phyloP scores from a whole-genome alignment of 2,888 invertebrate species.

The Habroteleia sp. region DNA sequence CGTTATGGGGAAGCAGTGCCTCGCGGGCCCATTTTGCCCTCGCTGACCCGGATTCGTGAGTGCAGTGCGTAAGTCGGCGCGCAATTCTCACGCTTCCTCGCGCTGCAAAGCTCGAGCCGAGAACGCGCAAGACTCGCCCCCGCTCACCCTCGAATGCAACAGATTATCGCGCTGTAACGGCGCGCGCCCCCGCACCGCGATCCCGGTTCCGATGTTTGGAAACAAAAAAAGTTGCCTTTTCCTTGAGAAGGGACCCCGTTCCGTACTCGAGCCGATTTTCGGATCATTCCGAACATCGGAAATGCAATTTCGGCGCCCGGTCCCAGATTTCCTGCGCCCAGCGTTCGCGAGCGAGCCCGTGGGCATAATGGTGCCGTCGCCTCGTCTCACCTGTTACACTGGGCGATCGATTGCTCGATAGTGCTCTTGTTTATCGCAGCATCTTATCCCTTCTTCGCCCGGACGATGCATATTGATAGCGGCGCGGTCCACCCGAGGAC shows the following conservation, averaged over 20 bases:
- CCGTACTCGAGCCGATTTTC: background rate
- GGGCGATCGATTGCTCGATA: conserved; percentile 55
- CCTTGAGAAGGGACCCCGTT: too few relatives aligned
- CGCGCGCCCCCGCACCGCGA: conserved; percentile 19
- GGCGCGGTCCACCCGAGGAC: conserved; percentile 24
- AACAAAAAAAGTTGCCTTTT: too few relatives aligned
- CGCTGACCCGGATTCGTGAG: conserved; percentile 38
- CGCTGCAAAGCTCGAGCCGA: conserved; percentile 9
- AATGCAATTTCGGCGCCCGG: conserved; percentile 1
- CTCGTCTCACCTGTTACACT: conserved; percentile 63
- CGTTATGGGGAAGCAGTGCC: conserved; percentile 34
- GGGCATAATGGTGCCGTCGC: conserved; percentile 21
- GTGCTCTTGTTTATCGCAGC: conserved; percentile 34
- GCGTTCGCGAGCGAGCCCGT: too few relatives aligned
- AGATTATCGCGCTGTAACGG: conserved; percentile 53
- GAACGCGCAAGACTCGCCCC: conserved; percentile 32
- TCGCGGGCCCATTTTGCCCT: conserved; percentile 23
- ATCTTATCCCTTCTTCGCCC: conserved; percentile 19
- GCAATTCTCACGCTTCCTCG: too few relatives aligned
- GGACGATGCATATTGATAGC: conserved; percentile 14
- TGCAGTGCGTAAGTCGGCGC: too few relatives aligned
- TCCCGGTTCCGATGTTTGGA: background rate
- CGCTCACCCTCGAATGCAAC: conserved; percentile 45
- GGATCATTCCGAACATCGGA: background rate
- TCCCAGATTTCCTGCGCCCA: background rate